Percentiles rank a stretch among this genome's conserved stretches.
These are phyloP conservation scores for Callyntrura sp. DNA, from an alignment of 2,888 invertebrate genomes.

Conservation along the genomic window DNA sequence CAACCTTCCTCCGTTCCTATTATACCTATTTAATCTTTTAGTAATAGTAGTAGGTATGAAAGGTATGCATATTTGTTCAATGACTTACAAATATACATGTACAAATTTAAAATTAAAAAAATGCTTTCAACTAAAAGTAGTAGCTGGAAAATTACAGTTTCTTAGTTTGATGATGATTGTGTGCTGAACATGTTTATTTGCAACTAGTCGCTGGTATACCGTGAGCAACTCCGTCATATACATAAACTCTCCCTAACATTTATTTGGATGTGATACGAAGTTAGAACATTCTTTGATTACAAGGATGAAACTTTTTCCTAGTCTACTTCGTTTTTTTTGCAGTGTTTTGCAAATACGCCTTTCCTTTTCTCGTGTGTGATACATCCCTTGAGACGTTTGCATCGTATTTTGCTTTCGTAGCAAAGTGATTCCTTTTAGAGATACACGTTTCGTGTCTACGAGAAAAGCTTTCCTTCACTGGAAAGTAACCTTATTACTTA, in stretches of 20 bases:
- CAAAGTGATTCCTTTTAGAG: slow-evolving; percentile 51
- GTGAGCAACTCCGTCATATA: neutral
- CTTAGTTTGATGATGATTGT: neutral
- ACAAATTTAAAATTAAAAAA: slow-evolving; percentile 20
- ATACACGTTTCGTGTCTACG: neutral
- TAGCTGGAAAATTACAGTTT: neutral
- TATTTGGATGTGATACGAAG: neutral
- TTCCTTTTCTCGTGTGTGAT: slow-evolving; percentile 7
- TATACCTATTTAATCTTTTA: too few relatives aligned
- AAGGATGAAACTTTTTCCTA: neutral
- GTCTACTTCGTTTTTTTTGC: slow-evolving; percentile 12
- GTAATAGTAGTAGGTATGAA: too few relatives aligned
- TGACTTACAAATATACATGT: too few relatives aligned
- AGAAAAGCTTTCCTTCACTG: neutral
- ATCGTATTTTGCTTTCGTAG: slow-evolving; percentile 33
- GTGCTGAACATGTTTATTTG: neutral
- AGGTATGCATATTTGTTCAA: too few relatives aligned
- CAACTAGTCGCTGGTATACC: neutral
- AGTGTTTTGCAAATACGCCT: slow-evolving; percentile 28
- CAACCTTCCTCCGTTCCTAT: too few relatives aligned
- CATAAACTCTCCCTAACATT: neutral
- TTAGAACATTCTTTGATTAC: neutral
- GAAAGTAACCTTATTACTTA: slow-evolving; percentile 44
- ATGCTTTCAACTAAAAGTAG: slow-evolving; percentile 24
- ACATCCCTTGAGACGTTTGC: slow-evolving; percentile 35